Conservation (phyloP, 2,888 invertebrate genomes). For the Limnephilus lunatus region DNA sequence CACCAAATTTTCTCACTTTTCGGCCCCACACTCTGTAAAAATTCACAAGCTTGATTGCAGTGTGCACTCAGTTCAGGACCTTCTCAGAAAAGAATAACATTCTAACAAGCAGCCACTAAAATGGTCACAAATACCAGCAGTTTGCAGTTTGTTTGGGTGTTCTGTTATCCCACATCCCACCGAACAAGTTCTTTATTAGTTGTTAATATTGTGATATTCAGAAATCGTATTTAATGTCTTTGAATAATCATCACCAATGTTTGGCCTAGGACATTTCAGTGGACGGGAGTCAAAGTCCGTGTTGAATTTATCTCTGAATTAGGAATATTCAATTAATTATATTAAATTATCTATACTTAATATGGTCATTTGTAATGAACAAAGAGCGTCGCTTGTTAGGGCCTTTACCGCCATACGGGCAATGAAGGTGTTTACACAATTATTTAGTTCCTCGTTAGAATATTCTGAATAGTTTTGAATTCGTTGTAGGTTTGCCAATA, state of each 20-base stretch:
- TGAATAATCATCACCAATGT: slow-evolving; percentile 23
- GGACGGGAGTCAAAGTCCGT: not conserved
- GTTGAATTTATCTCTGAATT: not conserved
- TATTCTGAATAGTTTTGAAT: slow-evolving; percentile 18
- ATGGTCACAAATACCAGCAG: not conserved
- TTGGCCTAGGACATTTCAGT: slow-evolving; percentile 45
- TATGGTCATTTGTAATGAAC: not conserved
- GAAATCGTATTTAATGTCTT: slow-evolving; percentile 33
- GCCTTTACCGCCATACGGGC: not conserved
- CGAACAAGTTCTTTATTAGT: slow-evolving; percentile 8
- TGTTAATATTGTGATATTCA: slow-evolving; percentile 42
- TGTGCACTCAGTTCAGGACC: not conserved
- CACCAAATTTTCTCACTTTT: not conserved
- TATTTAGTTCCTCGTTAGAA: slow-evolving; percentile 18
- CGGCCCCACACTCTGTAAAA: not conserved
- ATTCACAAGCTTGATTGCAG: not conserved
- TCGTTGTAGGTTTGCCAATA: slow-evolving; percentile 42
- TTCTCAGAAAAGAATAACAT: not conserved
- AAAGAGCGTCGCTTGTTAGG: not conserved
- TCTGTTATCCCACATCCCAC: slow-evolving; percentile 3
- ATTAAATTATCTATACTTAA: slow-evolving; percentile 20
- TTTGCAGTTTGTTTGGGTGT: not conserved
- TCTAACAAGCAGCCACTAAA: not conserved
- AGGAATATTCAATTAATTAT: slow-evolving; percentile 31
- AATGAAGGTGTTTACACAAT: slow-evolving; percentile 4